Evolutionary conservation across 2,888 invertebrate genomes (phyloP).

Genomic region (Blera fallax): DNA sequence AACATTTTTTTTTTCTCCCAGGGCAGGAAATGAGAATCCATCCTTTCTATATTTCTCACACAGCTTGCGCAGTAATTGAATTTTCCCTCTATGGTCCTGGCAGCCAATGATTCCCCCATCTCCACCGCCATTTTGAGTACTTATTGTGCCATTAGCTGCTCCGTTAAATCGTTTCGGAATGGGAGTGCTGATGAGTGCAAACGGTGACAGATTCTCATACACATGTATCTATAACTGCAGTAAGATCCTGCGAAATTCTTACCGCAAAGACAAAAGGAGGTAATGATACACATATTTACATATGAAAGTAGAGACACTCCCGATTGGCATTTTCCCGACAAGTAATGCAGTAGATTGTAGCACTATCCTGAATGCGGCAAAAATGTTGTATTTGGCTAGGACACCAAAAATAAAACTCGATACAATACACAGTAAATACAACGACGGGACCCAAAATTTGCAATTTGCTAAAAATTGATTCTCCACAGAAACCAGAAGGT

Average conservation of each 20-base stretch:
- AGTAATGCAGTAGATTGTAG: constrained; percentile 57
- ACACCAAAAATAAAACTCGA: background rate
- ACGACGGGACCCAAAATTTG: constrained; percentile 35
- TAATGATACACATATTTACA: no score
- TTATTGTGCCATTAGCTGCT: constrained; percentile 54
- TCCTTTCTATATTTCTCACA: constrained; percentile 35
- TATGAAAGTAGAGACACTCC: no score
- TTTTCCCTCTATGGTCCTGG: constrained; percentile 13
- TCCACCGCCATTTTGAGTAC: constrained; percentile 27
- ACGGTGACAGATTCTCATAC: constrained; percentile 34
- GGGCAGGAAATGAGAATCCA: constrained; percentile 21
- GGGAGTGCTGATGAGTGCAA: constrained; percentile 34
- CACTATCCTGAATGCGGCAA: constrained; percentile 65
- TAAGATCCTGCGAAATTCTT: constrained; percentile 32
- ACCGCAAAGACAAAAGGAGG: constrained; percentile 53
- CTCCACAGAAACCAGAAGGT: constrained; percentile 32
- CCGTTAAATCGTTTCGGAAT: background rate
- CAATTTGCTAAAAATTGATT: constrained; percentile 65
- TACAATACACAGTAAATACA: background rate
- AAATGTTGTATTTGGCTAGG: constrained; percentile 20
- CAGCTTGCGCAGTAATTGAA: constrained; percentile 65
- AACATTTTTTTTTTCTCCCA: background rate
- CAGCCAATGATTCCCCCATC: background rate
- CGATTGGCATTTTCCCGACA: constrained; percentile 55
- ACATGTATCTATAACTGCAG: background rate